These are phyloP conservation scores for Cyanoramphus novaezelandiae DNA, from an alignment of 2,113 vertebrate species.

Conservation along the genomic window DNA sequence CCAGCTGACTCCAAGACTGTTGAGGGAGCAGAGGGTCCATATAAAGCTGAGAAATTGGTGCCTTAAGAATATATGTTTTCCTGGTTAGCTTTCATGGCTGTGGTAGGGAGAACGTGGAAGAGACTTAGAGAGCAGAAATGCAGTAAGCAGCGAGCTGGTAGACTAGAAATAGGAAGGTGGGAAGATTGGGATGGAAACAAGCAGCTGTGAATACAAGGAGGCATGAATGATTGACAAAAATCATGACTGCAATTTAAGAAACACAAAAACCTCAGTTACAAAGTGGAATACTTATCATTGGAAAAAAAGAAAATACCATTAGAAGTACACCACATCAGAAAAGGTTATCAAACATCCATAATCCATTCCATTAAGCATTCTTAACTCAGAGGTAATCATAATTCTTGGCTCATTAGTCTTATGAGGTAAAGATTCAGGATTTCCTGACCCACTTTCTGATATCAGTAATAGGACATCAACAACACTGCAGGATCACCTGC, in stretches of 20 bases:
- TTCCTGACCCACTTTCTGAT: neutral
- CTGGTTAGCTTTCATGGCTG: neutral
- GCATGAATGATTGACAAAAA: neutral
- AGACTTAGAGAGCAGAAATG: neutral
- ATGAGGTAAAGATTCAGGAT: neutral
- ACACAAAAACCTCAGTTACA: neutral
- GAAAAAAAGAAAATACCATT: neutral
- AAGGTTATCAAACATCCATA: neutral
- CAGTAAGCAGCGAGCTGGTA: neutral
- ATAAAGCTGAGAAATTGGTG: neutral
- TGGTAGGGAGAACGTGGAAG: fast-evolving
- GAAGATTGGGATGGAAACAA: neutral
- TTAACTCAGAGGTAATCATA: neutral
- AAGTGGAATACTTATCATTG: neutral
- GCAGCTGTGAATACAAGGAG: neutral
- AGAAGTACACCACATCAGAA: neutral
- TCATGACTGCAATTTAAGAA: neutral
- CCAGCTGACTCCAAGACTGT: neutral
- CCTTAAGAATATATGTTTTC: neutral
- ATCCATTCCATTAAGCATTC: neutral
- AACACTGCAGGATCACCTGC: neutral
- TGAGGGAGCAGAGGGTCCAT: neutral
- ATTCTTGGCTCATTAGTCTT: neutral
- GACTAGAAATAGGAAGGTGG: neutral
- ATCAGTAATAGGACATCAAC: neutral